Evolutionary conservation across 2,888 invertebrate genomes (phyloP), one percentile per base, ranked within the genome.

Genomic region (Drosophila koepferae): DNA sequence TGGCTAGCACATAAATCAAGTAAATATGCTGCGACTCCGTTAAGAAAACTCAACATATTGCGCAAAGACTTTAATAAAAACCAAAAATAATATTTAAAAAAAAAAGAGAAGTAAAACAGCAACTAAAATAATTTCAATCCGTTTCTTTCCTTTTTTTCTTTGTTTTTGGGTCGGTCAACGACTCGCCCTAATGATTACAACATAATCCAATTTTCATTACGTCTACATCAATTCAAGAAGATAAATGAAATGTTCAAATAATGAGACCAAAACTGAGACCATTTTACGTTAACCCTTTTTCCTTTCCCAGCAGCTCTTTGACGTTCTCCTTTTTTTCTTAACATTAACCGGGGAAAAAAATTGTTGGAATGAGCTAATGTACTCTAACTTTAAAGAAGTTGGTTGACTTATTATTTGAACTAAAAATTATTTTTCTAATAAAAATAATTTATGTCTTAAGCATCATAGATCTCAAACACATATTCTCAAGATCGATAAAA

Each of bases 241-340:
- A 89, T 89, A 89, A 86, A 86, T 85, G 87, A 86, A 86, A 89
- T 86, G 82, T 63, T 80, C 43, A 80, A 89, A 89, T 86, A 89
- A 86, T 86, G 82, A 80, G 80, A 81, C 70, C 58, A 78, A 72
- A 59, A 36, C 65, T 58, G 67, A 59, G 53, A 63, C 75, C 77
- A 58, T 66, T 74, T 63, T 40, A 58, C 38, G 63, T 66, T 56
- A 72, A 86, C 88, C 86, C 86, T 82, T 86, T 85, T 85, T 77
- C 78, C 72, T 74, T 79, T 76, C 72, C 38, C 56, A 40, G 38
- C 53, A 49, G 65, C 43, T 34, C 65, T 36, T 70, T 70, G 68
- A 74, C 64, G 63, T 63, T 72, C n/a, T 34, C 18, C 18, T 48
- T 10, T 36, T 36, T 51, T 72, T 63, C 67, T 63, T 56, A 43